Percentiles rank a stretch among this genome's conserved stretches.
phyloP scores from a whole-genome alignment of 2,113 vertebrate genomes.

The Lophura nycthemera region DNA sequence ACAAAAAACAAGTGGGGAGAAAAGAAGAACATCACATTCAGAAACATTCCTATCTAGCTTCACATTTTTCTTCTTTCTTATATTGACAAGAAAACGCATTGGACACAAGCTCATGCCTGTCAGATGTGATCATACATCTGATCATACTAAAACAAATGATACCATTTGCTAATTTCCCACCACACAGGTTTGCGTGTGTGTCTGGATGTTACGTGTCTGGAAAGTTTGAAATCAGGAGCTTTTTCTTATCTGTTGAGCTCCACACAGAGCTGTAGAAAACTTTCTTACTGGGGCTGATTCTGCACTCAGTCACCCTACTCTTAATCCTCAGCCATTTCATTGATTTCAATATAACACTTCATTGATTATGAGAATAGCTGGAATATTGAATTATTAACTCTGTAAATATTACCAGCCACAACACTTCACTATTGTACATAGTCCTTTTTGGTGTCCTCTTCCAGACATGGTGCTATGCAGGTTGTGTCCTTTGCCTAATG shows the following conservation, averaged over 20 bases:
- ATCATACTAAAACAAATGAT: constrained; percentile 9
- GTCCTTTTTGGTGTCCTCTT: not conserved
- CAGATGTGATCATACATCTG: constrained; percentile 9
- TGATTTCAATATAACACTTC: not conserved
- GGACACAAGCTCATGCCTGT: not conserved
- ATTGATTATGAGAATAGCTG: not conserved
- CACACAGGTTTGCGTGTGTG: not conserved
- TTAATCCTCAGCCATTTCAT: not conserved
- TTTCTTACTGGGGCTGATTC: not conserved
- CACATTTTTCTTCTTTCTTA: constrained; percentile 5
- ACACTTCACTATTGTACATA: not conserved
- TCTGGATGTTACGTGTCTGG: not conserved
- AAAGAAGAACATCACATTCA: not conserved
- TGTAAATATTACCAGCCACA: not conserved
- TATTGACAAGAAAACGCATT: not conserved
- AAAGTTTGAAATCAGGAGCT: not conserved
- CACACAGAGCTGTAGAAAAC: not conserved
- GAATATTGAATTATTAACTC: not conserved
- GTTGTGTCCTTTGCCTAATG: not conserved
- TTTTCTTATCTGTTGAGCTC: not conserved
- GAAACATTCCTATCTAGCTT: constrained; percentile 6
- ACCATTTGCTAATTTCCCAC: constrained; percentile 33
- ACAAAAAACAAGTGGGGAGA: not conserved
- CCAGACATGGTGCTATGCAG: not conserved
- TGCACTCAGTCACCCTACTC: not conserved